Percentiles rank a stretch among this genome's conserved stretches.
These are phyloP conservation scores for Ecliptopera silaceata DNA, from an alignment of 2,888 invertebrate genomes.

Conservation along the genomic window DNA sequence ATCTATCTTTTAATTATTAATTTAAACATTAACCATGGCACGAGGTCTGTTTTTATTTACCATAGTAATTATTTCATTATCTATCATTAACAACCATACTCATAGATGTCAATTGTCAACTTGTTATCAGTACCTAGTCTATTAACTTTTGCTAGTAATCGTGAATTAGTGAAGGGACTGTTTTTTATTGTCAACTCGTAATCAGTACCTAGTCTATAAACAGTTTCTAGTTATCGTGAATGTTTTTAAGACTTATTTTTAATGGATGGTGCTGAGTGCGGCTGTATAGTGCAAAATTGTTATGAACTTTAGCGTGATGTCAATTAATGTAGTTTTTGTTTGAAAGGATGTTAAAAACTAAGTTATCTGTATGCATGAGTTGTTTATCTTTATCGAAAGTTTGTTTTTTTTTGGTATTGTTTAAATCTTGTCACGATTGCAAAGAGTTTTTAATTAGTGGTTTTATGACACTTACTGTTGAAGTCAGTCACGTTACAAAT, in stretches of 20 bases:
- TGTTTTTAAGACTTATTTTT: background rate
- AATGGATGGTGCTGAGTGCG: background rate
- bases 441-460: no score
- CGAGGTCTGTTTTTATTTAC: background rate
- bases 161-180: no score
- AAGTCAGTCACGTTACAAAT: background rate
- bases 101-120: background rate
- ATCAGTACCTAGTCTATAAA: no score
- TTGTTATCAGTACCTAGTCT: no score
- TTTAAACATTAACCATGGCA: background rate
- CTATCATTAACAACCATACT: background rate
- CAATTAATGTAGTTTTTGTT: background rate
- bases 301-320: background rate
- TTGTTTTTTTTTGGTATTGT: background rate
- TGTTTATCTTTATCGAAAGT: background rate
- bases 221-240: no score
- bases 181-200: no score
- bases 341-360: background rate
- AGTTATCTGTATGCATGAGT: background rate
- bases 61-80: background rate
- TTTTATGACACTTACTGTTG: no score
- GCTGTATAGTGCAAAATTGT: background rate
- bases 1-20: background rate
- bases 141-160: no score
- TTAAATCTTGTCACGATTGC: no score